These are phyloP conservation scores for Corythornis vintsioides DNA, from an alignment of 2,113 vertebrate species.

Conservation along the genomic window DNA sequence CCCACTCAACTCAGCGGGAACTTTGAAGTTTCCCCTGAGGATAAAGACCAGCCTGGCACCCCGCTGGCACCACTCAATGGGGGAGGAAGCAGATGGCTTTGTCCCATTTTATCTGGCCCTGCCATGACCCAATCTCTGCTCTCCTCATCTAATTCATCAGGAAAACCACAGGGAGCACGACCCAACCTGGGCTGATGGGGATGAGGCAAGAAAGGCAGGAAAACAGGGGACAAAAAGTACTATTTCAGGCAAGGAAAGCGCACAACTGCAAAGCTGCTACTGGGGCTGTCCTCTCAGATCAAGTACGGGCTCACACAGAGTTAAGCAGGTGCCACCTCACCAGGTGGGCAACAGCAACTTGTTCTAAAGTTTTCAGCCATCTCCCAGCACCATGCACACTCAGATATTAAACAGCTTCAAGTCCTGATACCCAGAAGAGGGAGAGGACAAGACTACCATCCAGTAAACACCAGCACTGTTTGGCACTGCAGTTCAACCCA, in stretches of 20 bases:
- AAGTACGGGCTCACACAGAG: background rate
- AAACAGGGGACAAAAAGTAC: background rate
- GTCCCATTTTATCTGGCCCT: background rate
- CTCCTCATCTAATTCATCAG: background rate
- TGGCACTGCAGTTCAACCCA: rapidly evolving
- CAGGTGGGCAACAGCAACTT: background rate
- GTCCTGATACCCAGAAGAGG: background rate
- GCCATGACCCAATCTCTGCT: background rate
- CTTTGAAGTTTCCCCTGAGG: background rate
- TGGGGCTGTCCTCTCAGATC: background rate
- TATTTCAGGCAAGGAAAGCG: background rate
- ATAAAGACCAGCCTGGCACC: background rate
- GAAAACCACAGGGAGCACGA: background rate
- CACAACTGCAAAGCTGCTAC: background rate
- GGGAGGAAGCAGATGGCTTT: background rate
- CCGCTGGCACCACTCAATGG: background rate
- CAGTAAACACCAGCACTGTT: rapidly evolving
- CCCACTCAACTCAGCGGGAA: background rate
- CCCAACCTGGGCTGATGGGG: background rate
- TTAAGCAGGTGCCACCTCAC: background rate
- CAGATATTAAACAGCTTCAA: background rate
- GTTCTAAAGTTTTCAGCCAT: background rate
- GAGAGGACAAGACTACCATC: background rate
- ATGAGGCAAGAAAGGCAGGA: background rate
- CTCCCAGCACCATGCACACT: no score